Base-by-base conservation (phyloP, 1,140 invertebrate species). In the Drosophila seguyi region DNA sequence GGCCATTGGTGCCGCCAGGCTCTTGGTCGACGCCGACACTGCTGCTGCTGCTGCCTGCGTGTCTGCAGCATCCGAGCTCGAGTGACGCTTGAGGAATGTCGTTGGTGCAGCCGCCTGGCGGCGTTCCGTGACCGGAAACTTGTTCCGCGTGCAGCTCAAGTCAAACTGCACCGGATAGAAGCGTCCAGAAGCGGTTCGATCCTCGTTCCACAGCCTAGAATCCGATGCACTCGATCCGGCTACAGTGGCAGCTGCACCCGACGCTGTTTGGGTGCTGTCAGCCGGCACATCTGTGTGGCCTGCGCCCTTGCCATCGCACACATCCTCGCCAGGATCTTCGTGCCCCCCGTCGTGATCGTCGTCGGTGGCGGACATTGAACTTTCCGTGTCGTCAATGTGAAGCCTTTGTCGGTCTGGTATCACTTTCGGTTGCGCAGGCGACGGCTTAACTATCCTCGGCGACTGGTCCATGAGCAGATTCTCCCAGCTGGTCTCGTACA, bases 71-170 rank as follows among this genome's bases (percentile, higher is more conserved):
- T 60, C 52, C 1, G 36, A 47, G 16, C 78, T 76, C 8, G 56
- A 58, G 52, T 75, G 79, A 11, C 61, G 59, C 27, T 22, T 41
- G 0, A 50, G 55, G 16, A 73, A 45, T 16, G 42, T 27, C 8
- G 42, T 25, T 25, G 34, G 34, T 55, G 36, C 36, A 38, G 25
- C 22, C 16, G 50, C 57, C 44, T 66, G 81, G 44, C 65, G 84
- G 50, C 92, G 90, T 75, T 93, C 81, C 27, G 77, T 93, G 14
- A 93, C 92, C n/a, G 92, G 92, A 78, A 93, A 93, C 71, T 93
- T 93, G 58, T 93, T 93, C 27, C 88, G 91, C 18, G 92, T 92
- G 72, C 92, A 93, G 58, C 92, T 93, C 25, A 93, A 72, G 52
- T 93, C 92, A 29, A 93, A 61, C 42, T 92, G 90, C 18, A 92